Base-by-base conservation (phyloP, 2,888 invertebrate genomes). In the Caenorhabditis macrosperma region DNA sequence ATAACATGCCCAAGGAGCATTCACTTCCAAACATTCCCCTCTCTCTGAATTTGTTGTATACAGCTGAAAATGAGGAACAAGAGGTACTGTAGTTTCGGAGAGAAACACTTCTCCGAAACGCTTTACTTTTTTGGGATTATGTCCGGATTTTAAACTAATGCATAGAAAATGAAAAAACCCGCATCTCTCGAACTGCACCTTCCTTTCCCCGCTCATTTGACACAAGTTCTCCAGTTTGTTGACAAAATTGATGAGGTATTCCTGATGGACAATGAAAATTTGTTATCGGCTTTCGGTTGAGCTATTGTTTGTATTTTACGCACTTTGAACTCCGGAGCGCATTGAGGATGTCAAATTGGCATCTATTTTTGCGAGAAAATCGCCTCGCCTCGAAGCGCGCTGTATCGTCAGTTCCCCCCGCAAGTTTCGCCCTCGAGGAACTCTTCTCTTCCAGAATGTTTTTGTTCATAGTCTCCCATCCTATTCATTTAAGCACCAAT, bases 401-500 rank as follows among this genome's bases (percentile, higher is more conserved):
- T 44, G 9, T n/a, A 17, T n/a, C 9, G 38, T 44, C 20, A 15
- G 7, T 2, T 15, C 38, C 15, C 15, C 12, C 38, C 12, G 9
- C 38, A 3, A 3, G 26, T 28, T 30, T 28, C 35, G 17, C 12
- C n/a, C 6, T 10, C 17, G 17, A 30, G 22, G 20, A 17, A 55
- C 22, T 57, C 38, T 38, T 57, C n/a, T 3, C 38, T 15, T 55
- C 33, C 10, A 5, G 2, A 38, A n/a, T n/a, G n/a, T n/a, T 5
- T 54, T 28, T 28, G 26, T 30, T 57, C 44, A 22, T 52, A 5
- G 6, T 35, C n/a, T n/a, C n/a, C n/a, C n/a, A n/a, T 28, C 38
- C 60, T 26, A 41, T 3, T 9, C 26, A 3, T 12, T 9, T 30
- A 35, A 74, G 74, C 28, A 57, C 74, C 59, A 57, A 64, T 74